Conservation (phyloP, 2,888 invertebrate genomes). For the Teinopalpus imperialis region DNA sequence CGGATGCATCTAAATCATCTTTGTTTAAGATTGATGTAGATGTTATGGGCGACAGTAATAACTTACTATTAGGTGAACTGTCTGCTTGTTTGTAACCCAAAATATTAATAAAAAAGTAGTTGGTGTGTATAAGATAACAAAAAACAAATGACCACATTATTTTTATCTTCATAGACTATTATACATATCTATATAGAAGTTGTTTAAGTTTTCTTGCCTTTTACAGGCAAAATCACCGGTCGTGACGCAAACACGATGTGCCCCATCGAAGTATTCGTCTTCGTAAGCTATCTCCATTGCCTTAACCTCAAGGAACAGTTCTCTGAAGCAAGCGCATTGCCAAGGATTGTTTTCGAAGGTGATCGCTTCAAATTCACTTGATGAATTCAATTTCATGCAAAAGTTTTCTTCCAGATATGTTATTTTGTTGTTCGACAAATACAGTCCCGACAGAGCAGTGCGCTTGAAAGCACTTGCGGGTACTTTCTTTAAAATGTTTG, state of each 20-base stretch:
- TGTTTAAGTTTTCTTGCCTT: neutral
- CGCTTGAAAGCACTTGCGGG: neutral
- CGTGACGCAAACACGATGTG: neutral
- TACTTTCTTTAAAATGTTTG: neutral
- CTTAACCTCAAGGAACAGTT: neutral
- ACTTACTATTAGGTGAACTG: no score
- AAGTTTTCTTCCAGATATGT: neutral
- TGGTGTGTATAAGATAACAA: no score
- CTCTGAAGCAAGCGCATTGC: constrained; percentile 1
- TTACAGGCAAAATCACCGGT: neutral
- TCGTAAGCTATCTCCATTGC: neutral
- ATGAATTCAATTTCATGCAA: neutral
- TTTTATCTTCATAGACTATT: neutral
- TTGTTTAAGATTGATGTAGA: no score
- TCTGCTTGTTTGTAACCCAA: no score
- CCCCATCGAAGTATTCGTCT: neutral
- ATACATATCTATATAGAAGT: neutral
- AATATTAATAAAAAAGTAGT: no score
- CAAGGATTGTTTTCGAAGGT: constrained; percentile 4
- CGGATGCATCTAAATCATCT: no score
- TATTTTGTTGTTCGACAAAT: constrained; percentile 3
- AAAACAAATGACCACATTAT: no score
- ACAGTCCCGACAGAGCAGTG: neutral
- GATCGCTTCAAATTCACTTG: no score
- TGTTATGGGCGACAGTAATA: no score